phyloP scores from a whole-genome alignment of 2,888 invertebrate genomes.

The Neoascia interrupta region DNA sequence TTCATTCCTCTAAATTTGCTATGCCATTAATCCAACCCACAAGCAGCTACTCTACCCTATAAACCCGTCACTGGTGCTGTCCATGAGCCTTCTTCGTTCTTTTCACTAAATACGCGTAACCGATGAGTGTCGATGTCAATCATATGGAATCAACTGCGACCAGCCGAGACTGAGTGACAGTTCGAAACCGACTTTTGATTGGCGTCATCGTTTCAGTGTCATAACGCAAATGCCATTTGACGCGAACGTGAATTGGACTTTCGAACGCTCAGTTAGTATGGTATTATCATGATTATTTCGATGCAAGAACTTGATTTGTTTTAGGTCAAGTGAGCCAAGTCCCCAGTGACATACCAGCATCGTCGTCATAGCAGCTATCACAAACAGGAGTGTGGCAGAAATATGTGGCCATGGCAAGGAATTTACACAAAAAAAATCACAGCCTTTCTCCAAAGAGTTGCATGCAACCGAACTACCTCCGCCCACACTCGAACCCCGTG shows the following conservation, averaged over 20 bases:
- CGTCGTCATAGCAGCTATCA: slow-evolving; percentile 3
- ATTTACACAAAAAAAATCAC: slow-evolving; percentile 10
- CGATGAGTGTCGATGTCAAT: slow-evolving; percentile 70
- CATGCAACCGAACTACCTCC: slow-evolving; percentile 26
- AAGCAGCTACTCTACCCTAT: slow-evolving; percentile 29
- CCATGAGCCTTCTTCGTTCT: slow-evolving; percentile 20
- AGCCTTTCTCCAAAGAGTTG: slow-evolving; percentile 14
- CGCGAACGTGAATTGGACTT: slow-evolving; percentile 14
- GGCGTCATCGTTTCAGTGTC: slow-evolving; percentile 64
- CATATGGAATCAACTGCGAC: slow-evolving; percentile 63
- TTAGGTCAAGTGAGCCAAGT: slow-evolving; percentile 30
- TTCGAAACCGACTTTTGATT: slow-evolving; percentile 61
- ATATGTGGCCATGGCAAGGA: slow-evolving; percentile 13
- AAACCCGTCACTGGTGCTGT: background rate
- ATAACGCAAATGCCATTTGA: slow-evolving; percentile 60
- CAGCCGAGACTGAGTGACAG: slow-evolving; percentile 52
- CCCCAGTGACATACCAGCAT: slow-evolving; percentile 10
- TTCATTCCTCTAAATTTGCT: too few relatives aligned
- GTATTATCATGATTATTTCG: background rate
- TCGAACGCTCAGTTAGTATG: background rate
- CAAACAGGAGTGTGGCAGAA: slow-evolving; percentile 7
- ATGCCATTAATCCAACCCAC: background rate
- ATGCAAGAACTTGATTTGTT: too few relatives aligned
- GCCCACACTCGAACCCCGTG: slow-evolving; percentile 36
- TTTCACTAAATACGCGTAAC: slow-evolving; percentile 64